Evolutionary conservation across 2,888 invertebrate genomes (phyloP).

Genomic region (Crematogaster levior): DNA sequence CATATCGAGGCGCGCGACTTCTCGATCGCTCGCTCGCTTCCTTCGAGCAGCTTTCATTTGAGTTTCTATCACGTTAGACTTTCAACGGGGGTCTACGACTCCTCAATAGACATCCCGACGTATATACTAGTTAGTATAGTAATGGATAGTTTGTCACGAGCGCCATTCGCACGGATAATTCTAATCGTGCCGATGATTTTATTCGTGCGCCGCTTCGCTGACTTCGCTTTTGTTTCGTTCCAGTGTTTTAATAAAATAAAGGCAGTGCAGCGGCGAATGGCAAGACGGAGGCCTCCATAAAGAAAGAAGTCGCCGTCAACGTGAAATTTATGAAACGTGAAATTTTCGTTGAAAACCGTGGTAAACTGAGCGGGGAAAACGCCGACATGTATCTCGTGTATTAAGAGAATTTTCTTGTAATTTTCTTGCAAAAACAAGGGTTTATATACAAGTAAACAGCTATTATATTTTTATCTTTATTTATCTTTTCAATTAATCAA

Average conservation of each 20-base stretch:
- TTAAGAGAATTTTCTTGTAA: neutral
- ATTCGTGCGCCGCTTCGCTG: slow-evolving; percentile 28
- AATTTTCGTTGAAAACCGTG: neutral
- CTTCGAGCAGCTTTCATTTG: slow-evolving; percentile 74
- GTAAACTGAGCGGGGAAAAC: slow-evolving; percentile 20
- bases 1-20: slow-evolving; percentile 59
- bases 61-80: slow-evolving; percentile 70
- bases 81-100: slow-evolving; percentile 58
- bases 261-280: neutral
- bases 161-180: slow-evolving; percentile 33
- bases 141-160: slow-evolving; percentile 52
- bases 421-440: neutral
- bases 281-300: neutral
- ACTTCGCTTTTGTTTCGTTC: slow-evolving; percentile 24
- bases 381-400: neutral
- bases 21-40: slow-evolving; percentile 58
- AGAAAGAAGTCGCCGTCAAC: neutral
- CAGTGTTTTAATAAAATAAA: slow-evolving; percentile 41
- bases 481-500: neutral
- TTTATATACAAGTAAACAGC: neutral
- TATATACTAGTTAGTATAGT: slow-evolving; percentile 12
- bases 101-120: slow-evolving; percentile 46
- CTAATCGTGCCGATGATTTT: slow-evolving; percentile 32
- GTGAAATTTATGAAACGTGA: slow-evolving; percentile 21
- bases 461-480: neutral